Conservation (phyloP, 2,797 vertebrate species). For the Oreochromis mossambicus region DNA sequence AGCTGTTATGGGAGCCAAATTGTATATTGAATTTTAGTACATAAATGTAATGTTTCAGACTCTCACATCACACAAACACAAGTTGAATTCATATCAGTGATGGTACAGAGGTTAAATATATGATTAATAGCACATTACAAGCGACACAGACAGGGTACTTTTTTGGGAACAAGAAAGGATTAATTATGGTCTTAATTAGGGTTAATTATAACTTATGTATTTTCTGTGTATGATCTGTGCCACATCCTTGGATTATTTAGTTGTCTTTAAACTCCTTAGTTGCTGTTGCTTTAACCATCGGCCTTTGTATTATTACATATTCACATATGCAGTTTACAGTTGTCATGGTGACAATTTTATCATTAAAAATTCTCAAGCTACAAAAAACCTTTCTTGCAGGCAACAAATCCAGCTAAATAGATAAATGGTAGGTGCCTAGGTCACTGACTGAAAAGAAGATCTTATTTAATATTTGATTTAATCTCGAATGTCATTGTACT, state of each 20-base stretch:
- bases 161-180: neutral
- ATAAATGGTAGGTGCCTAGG: neutral
- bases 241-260: neutral
- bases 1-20: slow-evolving; percentile 17
- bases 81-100: neutral
- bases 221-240: neutral
- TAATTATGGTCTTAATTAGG: neutral
- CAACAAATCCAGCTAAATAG: neutral
- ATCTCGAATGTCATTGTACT: neutral
- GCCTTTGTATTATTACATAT: neutral
- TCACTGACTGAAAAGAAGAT: neutral
- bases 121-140: neutral
- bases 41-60: slow-evolving; percentile 11
- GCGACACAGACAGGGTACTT: neutral
- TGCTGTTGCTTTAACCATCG: neutral
- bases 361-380: neutral
- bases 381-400: neutral
- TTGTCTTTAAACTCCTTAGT: neutral
- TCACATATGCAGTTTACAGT: neutral
- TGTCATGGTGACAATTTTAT: neutral
- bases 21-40: slow-evolving; percentile 17
- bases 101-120: neutral
- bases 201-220: neutral
- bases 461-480: neutral
- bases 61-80: neutral